Conservation (phyloP, 2,888 invertebrate genomes). For the Torymus auratus region DNA sequence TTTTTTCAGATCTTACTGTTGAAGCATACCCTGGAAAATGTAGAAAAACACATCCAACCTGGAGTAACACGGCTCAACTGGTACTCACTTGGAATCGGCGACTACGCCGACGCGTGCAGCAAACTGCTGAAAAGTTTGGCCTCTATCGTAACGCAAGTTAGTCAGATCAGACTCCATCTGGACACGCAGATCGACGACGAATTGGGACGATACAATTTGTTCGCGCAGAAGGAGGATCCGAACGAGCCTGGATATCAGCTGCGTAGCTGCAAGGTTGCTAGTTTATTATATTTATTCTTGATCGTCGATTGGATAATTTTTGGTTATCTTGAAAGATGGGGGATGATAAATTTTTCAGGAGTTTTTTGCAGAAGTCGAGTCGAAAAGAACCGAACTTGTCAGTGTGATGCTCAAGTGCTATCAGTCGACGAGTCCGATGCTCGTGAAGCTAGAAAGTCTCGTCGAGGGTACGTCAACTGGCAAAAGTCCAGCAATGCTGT, state of each 20-base stretch:
- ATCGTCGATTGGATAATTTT: neutral
- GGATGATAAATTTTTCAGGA: slow-evolving; percentile 29
- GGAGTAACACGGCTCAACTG: slow-evolving; percentile 90
- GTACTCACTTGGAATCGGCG: slow-evolving; percentile 89
- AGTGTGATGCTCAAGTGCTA: slow-evolving; percentile 85
- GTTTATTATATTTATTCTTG: neutral
- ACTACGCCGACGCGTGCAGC: slow-evolving; percentile 82
- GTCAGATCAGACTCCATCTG: slow-evolving; percentile 77
- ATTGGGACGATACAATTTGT: slow-evolving; percentile 69
- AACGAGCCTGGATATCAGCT: slow-evolving; percentile 41
- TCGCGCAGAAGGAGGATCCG: slow-evolving; percentile 55
- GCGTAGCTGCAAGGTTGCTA: slow-evolving; percentile 43
- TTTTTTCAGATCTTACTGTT: slow-evolving; percentile 80
- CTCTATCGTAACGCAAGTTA: slow-evolving; percentile 84
- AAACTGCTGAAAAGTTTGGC: slow-evolving; percentile 80
- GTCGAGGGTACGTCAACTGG: slow-evolving; percentile 89
- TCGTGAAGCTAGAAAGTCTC: slow-evolving; percentile 91
- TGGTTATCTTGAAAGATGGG: too few relatives aligned
- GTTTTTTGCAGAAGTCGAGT: slow-evolving; percentile 78
- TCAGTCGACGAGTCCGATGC: slow-evolving; percentile 87
- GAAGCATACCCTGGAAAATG: slow-evolving; percentile 83
- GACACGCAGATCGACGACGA: slow-evolving; percentile 66
- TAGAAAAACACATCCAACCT: slow-evolving; percentile 87
- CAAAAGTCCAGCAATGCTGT: slow-evolving; percentile 83
- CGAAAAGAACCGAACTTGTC: slow-evolving; percentile 83